Conservation (phyloP, 23 tunicate genomes). For the Styela clava region DNA sequence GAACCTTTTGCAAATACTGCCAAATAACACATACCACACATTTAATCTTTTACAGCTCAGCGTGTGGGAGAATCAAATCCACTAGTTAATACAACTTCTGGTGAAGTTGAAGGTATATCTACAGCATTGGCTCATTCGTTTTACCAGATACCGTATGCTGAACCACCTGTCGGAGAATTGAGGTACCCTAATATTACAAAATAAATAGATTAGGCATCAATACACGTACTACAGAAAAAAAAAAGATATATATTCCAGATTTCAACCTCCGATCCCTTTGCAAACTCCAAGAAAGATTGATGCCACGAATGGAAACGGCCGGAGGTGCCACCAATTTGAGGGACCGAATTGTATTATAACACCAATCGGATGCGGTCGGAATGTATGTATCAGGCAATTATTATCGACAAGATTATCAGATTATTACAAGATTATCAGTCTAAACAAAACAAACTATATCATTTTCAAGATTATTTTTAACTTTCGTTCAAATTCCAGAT, state of each 20-base stretch:
- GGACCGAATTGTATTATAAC: neutral
- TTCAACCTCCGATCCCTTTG: neutral
- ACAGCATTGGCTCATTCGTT: conserved; percentile 65
- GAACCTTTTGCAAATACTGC: no score
- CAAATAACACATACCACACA: no score
- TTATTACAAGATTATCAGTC: no score
- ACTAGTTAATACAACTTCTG: conserved; percentile 38
- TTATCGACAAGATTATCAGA: no score
- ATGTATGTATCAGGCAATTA: neutral
- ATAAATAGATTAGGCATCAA: no score
- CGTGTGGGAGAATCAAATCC: conserved; percentile 2
- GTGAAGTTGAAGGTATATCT: conserved; percentile 49
- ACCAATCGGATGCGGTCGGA: neutral
- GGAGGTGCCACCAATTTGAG: neutral
- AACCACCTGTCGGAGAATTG: conserved; percentile 42
- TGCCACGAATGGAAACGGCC: neutral
- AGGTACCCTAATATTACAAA: conserved; percentile 20
- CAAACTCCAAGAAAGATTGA: conserved; percentile 1
- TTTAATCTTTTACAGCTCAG: no score
- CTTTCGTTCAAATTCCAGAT: no score
- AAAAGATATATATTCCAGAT: conserved; percentile 1
- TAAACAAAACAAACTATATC: no score
- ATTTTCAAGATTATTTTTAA: no score
- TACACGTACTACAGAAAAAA: no score
- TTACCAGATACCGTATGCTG: conserved; percentile 70